These are phyloP conservation scores for Lanistes nyassanus DNA, from an alignment of 1,140 invertebrate genomes.

Conservation along the genomic window DNA sequence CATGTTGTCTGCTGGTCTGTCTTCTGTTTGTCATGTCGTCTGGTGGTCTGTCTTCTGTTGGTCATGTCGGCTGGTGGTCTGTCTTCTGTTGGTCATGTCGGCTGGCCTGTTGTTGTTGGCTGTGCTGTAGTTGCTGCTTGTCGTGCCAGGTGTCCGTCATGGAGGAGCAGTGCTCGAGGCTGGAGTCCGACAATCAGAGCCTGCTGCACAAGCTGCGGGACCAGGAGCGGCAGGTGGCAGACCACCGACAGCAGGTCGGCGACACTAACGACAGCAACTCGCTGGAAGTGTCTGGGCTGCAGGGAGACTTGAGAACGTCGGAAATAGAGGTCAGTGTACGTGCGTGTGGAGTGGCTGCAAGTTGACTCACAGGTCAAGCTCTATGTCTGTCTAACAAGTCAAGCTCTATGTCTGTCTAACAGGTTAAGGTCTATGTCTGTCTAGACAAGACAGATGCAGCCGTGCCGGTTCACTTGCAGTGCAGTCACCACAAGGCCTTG, in stretches of 20 bases:
- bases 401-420: too few species aligned
- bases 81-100: neutral
- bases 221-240: slow-evolving; percentile 33
- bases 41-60: neutral
- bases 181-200: slow-evolving; percentile 49
- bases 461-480: too few species aligned
- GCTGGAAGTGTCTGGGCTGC: slow-evolving; percentile 36
- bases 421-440: too few species aligned
- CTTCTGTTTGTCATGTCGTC: neutral
- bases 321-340: slow-evolving; percentile 70
- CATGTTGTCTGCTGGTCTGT: neutral
- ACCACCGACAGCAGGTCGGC: neutral
- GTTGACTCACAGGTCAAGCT: too few species aligned
- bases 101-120: neutral
- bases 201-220: slow-evolving; percentile 49
- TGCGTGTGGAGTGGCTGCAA: neutral
- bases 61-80: neutral
- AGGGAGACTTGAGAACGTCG: slow-evolving; percentile 32
- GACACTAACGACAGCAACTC: slow-evolving; percentile 27
- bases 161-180: slow-evolving; percentile 44
- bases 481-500: too few species aligned
- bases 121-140: slow-evolving; percentile 25
- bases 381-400: too few species aligned
- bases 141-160: slow-evolving; percentile 39
- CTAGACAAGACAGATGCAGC: too few species aligned